These are phyloP conservation scores for Brevimyrus niger DNA, from an alignment of 2,113 vertebrate species.

Conservation along the genomic window DNA sequence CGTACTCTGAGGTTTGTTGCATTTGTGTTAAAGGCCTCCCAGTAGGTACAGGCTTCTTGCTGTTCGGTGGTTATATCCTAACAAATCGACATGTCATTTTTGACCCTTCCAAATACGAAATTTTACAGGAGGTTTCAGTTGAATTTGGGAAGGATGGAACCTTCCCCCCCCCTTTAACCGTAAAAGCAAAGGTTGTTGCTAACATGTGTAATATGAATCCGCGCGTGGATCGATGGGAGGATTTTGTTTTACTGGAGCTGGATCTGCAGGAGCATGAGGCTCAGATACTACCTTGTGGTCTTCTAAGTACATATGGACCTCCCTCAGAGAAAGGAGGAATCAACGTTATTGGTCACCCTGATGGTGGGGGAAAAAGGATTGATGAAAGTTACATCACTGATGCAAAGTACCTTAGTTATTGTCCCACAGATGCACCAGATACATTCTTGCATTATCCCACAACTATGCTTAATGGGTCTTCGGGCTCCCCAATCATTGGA, in stretches of 20 bases:
- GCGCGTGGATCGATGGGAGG: too few relatives aligned
- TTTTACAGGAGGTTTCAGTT: too few relatives aligned
- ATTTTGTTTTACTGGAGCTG: neutral
- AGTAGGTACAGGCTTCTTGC: too few relatives aligned
- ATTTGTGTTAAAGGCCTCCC: neutral
- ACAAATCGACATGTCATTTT: too few relatives aligned
- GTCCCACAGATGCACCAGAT: too few relatives aligned
- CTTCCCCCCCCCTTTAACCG: neutral
- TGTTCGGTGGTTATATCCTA: too few relatives aligned
- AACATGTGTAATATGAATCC: too few relatives aligned
- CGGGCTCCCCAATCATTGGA: neutral
- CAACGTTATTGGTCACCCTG: neutral
- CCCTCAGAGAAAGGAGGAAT: neutral
- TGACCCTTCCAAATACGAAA: rapidly evolving
- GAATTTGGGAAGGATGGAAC: neutral
- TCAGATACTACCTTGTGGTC: neutral
- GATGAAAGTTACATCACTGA: neutral
- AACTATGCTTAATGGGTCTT: neutral
- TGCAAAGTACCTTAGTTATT: too few relatives aligned
- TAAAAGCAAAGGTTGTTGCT: neutral
- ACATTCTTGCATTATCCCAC: neutral
- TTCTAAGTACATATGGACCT: neutral
- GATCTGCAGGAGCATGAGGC: neutral
- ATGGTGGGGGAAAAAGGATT: neutral
- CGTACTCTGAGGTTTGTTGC: neutral